These are phyloP conservation scores for Nasonia longicornis DNA, from an alignment of 1,140 invertebrate genomes.

Conservation along the genomic window DNA sequence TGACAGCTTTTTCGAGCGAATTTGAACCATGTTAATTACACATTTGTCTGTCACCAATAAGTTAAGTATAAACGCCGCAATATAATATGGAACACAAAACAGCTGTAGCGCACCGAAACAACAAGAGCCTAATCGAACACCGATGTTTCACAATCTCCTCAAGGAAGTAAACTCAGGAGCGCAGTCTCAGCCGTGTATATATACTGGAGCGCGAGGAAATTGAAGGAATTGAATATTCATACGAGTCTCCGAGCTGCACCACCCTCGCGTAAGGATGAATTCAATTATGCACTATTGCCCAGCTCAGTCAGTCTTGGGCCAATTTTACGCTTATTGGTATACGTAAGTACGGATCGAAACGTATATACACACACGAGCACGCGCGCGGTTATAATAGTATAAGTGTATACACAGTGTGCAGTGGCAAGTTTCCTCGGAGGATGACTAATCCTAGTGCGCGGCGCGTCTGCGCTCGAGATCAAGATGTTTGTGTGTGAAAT, in stretches of 20 bases:
- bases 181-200: slow-evolving; percentile 46
- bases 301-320: slow-evolving; percentile 57
- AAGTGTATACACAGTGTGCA: not conserved
- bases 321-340: slow-evolving; percentile 66
- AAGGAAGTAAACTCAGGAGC: not conserved
- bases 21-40: not conserved
- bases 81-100: not conserved
- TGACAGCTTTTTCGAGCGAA: not conserved
- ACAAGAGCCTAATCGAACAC: not conserved
- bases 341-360: slow-evolving; percentile 60
- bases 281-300: slow-evolving; percentile 66
- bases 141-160: not conserved
- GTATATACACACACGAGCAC: slow-evolving; percentile 22
- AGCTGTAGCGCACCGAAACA: not conserved
- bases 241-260: slow-evolving; percentile 36
- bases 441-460: slow-evolving; percentile 29
- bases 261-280: slow-evolving; percentile 61
- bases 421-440: slow-evolving; percentile 23
- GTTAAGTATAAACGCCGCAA: not conserved
- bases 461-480: slow-evolving; percentile 24
- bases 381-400: not conserved
- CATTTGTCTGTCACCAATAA: not conserved
- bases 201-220: slow-evolving; percentile 54
- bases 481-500: slow-evolving; percentile 48
- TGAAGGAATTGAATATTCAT: slow-evolving; percentile 66